Percentiles rank a stretch among this genome's conserved stretches.
Evolutionary conservation across 2,888 invertebrate species (phyloP).

Genomic region (Lasiommata megera): DNA sequence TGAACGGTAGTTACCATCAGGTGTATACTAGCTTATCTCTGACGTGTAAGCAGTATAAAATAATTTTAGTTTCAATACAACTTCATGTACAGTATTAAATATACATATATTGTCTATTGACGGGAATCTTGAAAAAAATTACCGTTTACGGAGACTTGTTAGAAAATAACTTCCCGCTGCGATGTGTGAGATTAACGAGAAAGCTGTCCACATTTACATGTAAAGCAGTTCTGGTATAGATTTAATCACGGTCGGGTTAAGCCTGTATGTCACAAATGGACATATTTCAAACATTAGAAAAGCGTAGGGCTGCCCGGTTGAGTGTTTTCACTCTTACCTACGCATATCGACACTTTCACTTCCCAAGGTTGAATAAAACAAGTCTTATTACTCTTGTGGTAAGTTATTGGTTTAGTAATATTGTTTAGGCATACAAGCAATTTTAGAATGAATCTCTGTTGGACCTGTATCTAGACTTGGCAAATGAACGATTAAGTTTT

Average conservation of each 20-base stretch:
- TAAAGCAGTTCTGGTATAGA: conserved; percentile 30
- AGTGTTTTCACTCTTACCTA: conserved; percentile 53
- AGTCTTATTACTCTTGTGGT: neutral
- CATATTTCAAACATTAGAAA: conserved; percentile 55
- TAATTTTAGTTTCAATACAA: no score
- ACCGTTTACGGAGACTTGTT: conserved; percentile 36
- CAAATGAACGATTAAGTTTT: no score
- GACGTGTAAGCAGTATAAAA: no score
- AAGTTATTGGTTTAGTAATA: conserved; percentile 3
- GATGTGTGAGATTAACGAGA: conserved; percentile 27
- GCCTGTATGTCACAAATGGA: conserved; percentile 51
- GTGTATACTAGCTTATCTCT: no score
- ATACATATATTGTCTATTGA: neutral
- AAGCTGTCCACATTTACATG: conserved; percentile 29
- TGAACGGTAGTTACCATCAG: no score
- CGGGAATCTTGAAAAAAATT: neutral
- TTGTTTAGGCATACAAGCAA: neutral
- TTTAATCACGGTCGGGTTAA: conserved; percentile 42
- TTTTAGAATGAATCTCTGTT: no score
- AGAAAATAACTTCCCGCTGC: conserved; percentile 20
- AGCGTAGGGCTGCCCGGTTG: conserved; percentile 63
- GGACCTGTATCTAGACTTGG: no score
- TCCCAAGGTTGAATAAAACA: conserved; percentile 27
- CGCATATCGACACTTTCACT: conserved; percentile 53
- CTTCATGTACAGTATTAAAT: no score